Evolutionary conservation across 2,113 vertebrate species (phyloP).

Genomic region (Myxocyprinus asiaticus): DNA sequence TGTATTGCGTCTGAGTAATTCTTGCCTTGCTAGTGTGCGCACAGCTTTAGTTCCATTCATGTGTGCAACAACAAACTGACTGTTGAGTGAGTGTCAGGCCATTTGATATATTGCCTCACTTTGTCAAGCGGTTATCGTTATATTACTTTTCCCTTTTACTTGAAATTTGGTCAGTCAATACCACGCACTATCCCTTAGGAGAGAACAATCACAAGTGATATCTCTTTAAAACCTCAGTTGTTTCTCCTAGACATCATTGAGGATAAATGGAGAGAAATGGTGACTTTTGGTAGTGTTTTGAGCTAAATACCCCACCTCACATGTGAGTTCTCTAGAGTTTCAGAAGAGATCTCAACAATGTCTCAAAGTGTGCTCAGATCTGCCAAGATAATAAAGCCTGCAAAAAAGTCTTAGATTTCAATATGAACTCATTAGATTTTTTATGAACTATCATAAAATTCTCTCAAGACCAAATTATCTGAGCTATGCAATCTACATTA

Average conservation of each 20-base stretch:
- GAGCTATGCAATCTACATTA: too few relatives aligned
- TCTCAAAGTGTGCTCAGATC: too few relatives aligned
- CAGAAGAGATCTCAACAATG: too few relatives aligned
- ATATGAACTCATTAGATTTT: too few relatives aligned
- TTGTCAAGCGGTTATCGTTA: constrained; percentile 63
- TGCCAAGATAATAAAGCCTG: too few relatives aligned
- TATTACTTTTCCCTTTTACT: constrained; percentile 62
- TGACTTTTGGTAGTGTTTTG: too few relatives aligned
- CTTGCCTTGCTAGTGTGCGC: constrained; percentile 67
- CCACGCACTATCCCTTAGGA: constrained; percentile 1
- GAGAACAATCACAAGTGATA: background rate
- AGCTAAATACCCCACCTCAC: too few relatives aligned
- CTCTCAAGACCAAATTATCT: too few relatives aligned
- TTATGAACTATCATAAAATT: too few relatives aligned
- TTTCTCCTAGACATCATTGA: background rate
- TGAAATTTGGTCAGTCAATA: constrained; percentile 48
- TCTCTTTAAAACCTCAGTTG: background rate
- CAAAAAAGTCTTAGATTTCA: too few relatives aligned
- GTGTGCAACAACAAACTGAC: constrained; percentile 75
- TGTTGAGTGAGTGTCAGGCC: constrained; percentile 72
- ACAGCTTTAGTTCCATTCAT: constrained; percentile 76
- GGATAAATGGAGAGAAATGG: background rate
- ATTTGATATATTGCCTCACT: constrained; percentile 78
- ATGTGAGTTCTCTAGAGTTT: too few relatives aligned
- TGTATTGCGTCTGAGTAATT: constrained; percentile 73